These are phyloP conservation scores for Metalampra italica DNA, from an alignment of 2,888 invertebrate species.

Conservation along the genomic window DNA sequence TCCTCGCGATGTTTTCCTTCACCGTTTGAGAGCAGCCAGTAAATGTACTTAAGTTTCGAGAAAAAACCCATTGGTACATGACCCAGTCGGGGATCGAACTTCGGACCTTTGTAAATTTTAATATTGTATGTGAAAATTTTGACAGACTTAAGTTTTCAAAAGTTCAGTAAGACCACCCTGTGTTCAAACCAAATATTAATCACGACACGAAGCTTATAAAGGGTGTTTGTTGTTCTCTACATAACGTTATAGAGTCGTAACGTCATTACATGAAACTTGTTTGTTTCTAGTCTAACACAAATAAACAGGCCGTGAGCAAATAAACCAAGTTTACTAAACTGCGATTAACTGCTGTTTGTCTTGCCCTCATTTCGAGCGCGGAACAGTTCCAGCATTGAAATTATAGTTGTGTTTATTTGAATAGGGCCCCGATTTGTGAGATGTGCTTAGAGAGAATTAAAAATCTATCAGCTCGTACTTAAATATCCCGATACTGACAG, in stretches of 20 bases:
- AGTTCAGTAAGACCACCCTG: not conserved
- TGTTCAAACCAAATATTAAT: not conserved
- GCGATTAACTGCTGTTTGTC: slow-evolving; percentile 29
- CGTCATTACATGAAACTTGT: not conserved
- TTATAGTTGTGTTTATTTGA: slow-evolving; percentile 14
- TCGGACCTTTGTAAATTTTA: no score
- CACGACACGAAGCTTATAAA: not conserved
- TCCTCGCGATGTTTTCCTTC: no score
- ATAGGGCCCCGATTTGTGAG: not conserved
- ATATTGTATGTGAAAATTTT: no score
- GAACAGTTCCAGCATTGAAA: slow-evolving; percentile 20
- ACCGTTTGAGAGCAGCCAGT: no score
- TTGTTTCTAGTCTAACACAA: not conserved
- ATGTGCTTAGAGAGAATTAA: not conserved
- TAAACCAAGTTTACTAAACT: slow-evolving; percentile 10
- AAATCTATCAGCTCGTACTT: no score
- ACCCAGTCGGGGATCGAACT: no score
- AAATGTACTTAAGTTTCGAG: no score
- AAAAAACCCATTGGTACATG: no score
- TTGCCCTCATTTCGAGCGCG: slow-evolving; percentile 29
- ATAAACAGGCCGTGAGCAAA: not conserved
- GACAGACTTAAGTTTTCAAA: not conserved
- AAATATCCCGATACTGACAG: no score
- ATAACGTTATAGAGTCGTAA: not conserved
- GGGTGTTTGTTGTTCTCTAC: not conserved